Evolutionary conservation across 1,140 invertebrate genomes (phyloP).

Genomic region (Orchesella cincta): DNA sequence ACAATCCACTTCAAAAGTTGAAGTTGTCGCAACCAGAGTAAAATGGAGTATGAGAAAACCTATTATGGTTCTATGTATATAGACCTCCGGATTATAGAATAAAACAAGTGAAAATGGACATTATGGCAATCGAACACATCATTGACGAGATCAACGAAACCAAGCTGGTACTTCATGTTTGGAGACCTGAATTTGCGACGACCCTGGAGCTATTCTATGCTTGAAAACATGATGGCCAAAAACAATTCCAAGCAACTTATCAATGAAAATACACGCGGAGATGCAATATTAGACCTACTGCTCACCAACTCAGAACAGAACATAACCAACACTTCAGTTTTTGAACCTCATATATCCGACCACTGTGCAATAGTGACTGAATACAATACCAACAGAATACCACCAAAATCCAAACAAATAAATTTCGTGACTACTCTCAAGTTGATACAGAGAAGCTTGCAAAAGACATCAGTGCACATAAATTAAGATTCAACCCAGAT

Average conservation of each 20-base stretch:
- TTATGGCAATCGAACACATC: not conserved
- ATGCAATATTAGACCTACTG: not conserved
- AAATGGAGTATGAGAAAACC: not conserved
- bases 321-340: not conserved
- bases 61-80: not conserved
- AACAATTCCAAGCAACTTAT: not conserved
- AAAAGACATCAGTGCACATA: not conserved
- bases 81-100: not conserved
- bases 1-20: not conserved
- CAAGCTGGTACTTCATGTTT: not conserved
- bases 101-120: not conserved
- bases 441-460: not conserved
- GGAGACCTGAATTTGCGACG: not conserved
- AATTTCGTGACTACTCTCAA: not conserved
- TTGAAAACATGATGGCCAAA: not conserved
- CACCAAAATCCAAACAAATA: not conserved
- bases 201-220: not conserved
- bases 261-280: not conserved
- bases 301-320: not conserved
- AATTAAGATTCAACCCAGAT: not conserved
- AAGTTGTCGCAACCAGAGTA: not conserved
- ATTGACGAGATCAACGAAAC: not conserved
- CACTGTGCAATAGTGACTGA: not conserved
- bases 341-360: not conserved
- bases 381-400: not conserved